Conservation (phyloP, 2,888 invertebrate species). For the Dicyrtoma fusca region DNA sequence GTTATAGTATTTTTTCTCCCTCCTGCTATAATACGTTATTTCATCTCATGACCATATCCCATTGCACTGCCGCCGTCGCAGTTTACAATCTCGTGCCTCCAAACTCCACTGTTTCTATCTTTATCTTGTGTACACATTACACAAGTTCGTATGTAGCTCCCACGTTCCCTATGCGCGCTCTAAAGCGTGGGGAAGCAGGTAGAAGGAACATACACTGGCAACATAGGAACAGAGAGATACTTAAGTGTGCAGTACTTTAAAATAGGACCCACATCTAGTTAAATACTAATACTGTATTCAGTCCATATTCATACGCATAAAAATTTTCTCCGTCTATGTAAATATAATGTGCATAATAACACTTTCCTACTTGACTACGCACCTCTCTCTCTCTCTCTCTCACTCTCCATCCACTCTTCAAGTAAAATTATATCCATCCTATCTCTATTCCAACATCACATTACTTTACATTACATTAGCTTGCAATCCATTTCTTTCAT, state of each 20-base stretch:
- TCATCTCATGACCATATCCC: conserved; percentile 15
- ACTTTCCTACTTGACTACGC: conserved; percentile 7
- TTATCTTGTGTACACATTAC: background rate
- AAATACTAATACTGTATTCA: conserved; percentile 32
- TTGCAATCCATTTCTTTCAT: conserved; percentile 33
- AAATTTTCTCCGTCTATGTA: conserved; percentile 26
- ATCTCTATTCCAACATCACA: conserved; percentile 22
- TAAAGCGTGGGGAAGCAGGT: background rate
- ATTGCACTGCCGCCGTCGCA: background rate
- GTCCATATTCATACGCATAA: conserved; percentile 29
- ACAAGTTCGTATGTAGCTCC: background rate
- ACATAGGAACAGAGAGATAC: background rate
- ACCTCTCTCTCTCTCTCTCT: conserved; percentile 1
- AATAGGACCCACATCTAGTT: conserved; percentile 11
- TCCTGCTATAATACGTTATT: conserved; percentile 26
- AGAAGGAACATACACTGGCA: no score
- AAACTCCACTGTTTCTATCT: conserved; percentile 1
- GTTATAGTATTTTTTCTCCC: conserved; percentile 28
- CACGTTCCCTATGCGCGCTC: background rate
- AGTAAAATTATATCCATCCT: background rate
- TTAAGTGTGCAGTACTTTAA: background rate
- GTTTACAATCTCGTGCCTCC: background rate
- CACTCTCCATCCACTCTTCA: background rate
- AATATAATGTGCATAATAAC: conserved; percentile 25
- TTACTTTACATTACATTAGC: conserved; percentile 26